phyloP scores from a whole-genome alignment of 1,140 invertebrate genomes.

The Drosophila elegans region DNA sequence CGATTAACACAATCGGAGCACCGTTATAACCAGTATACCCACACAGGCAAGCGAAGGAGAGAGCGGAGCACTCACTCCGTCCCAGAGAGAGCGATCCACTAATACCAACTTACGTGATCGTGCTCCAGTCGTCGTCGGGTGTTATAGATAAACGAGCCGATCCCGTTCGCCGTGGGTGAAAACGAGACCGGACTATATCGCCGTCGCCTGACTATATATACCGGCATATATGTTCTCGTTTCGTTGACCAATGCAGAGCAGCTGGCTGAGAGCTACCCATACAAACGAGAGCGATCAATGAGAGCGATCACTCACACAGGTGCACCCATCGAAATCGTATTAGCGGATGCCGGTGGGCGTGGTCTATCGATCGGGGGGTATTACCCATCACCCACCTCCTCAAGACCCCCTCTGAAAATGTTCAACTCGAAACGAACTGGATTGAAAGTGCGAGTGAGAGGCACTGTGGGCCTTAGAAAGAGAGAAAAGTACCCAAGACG shows the following conservation, averaged over 20 bases:
- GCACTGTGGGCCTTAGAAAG: constrained; percentile 3
- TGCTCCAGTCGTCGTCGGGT: constrained; percentile 40
- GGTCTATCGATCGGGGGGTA: constrained; percentile 59
- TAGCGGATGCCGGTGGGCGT: constrained; percentile 60
- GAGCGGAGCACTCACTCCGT: constrained; percentile 11
- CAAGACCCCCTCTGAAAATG: constrained; percentile 6
- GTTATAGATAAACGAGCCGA: constrained; percentile 69
- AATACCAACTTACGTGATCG: constrained; percentile 16
- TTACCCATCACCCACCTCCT: constrained; percentile 11
- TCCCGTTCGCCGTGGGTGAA: constrained; percentile 38
- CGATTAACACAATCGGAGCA: constrained; percentile 84
- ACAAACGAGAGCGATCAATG: constrained; percentile 64
- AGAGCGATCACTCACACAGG: constrained; percentile 45
- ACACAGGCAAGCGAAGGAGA: constrained; percentile 20
- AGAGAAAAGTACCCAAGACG: constrained; percentile 7
- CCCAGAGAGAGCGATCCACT: constrained; percentile 9
- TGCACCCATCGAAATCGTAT: constrained; percentile 44
- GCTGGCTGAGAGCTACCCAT: constrained; percentile 39
- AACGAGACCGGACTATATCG: constrained; percentile 63
- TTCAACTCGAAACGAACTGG: constrained; percentile 17
- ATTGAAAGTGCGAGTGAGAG: constrained; percentile 22
- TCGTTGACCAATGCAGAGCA: constrained; percentile 84
- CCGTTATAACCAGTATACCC: constrained; percentile 77
- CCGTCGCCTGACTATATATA: constrained; percentile 49
- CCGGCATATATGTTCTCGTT: constrained; percentile 70